phyloP scores from a whole-genome alignment of 1,140 invertebrate species.

The Drosophila sulfurigaster region DNA sequence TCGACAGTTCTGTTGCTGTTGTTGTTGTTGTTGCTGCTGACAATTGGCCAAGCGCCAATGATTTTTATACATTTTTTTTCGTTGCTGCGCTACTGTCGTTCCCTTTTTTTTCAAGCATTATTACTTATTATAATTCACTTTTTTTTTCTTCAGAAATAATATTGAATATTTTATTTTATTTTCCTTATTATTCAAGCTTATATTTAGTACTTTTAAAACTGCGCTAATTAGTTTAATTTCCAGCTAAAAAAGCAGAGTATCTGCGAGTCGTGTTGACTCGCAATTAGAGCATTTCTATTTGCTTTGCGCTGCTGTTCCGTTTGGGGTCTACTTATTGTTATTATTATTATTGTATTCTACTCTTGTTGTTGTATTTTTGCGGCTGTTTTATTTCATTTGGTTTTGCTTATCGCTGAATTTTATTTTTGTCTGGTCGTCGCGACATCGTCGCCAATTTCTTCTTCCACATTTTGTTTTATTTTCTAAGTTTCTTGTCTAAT shows the following conservation, averaged over 20 bases:
- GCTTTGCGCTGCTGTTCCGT: neutral
- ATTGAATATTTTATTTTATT: slow-evolving; percentile 10
- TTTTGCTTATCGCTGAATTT: slow-evolving; percentile 39
- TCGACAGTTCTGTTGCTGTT: slow-evolving; percentile 30
- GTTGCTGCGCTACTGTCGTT: slow-evolving; percentile 59
- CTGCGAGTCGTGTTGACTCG: neutral
- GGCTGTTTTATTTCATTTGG: slow-evolving; percentile 20
- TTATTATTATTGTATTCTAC: slow-evolving; percentile 19
- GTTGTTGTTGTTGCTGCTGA: slow-evolving; percentile 48
- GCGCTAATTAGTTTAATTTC: neutral
- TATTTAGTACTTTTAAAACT: neutral
- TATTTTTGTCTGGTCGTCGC: slow-evolving; percentile 41
- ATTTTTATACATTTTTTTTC: slow-evolving; percentile 68
- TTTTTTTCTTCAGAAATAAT: neutral
- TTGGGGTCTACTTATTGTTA: slow-evolving; percentile 9
- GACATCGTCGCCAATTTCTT: slow-evolving; percentile 35
- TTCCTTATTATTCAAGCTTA: neutral
- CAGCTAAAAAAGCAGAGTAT: slow-evolving; percentile 3
- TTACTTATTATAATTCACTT: slow-evolving; percentile 15
- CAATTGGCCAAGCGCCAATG: slow-evolving; percentile 79
- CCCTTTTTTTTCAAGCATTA: slow-evolving; percentile 30
- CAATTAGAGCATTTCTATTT: slow-evolving; percentile 19
- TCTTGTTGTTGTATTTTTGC: slow-evolving; percentile 15
- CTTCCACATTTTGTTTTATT: slow-evolving; percentile 17
- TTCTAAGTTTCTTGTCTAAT: slow-evolving; percentile 34